Base-by-base conservation (phyloP, 2,113 vertebrate genomes). In the Gymnobelideus leadbeateri region DNA sequence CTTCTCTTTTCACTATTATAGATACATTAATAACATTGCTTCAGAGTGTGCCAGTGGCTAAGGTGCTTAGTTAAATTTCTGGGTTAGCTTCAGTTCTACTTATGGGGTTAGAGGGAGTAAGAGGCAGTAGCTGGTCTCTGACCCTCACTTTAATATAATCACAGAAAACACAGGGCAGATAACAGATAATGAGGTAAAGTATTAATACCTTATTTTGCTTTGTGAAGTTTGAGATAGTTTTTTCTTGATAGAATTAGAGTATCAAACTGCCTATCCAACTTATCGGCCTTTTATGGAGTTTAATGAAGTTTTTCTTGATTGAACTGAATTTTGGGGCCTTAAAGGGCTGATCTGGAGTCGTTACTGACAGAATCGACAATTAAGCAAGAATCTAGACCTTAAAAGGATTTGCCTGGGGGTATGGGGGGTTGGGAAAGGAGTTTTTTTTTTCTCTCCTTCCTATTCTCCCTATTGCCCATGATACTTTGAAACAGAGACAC, bases 1-100 rank as follows among this genome's bases (percentile, higher is more conserved):
- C 54, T 95, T 51, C 68, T 93, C 28, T 90, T 94, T 89, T 95
- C 21, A 24, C 51, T n/a, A n/a, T 16, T 1, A 91, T 93, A 89
- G 77, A 93, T 31, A n/a, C 51, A 77, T 31, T 93, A 90, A 57
- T 47, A 52, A 11, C 68, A 25, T 94, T 91, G 92, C 54, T 90
- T 57, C 53, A 91, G 54, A 90, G 6, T 95, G 89, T 89, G 46
- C 68, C 47, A 84, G 0, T 89, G 4, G 90, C 31, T 89, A 43
- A 51, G 49, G 61, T 96, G 47, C 47, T 90, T 55, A 61, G 91
- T 47, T 51, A 68, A 89, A 14, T 91, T 95, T 51, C 89, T 93
- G 55, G 90, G 9, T 61, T 61, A 31, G 37, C 61, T 94, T 93
- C 84, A 68, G 0, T 51, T 92, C 16, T 2, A 55, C 14, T 91